Evolutionary conservation across 2,113 vertebrate species (phyloP), one percentile per base, ranked within the genome.

Genomic region (Fukomys damarensis): DNA sequence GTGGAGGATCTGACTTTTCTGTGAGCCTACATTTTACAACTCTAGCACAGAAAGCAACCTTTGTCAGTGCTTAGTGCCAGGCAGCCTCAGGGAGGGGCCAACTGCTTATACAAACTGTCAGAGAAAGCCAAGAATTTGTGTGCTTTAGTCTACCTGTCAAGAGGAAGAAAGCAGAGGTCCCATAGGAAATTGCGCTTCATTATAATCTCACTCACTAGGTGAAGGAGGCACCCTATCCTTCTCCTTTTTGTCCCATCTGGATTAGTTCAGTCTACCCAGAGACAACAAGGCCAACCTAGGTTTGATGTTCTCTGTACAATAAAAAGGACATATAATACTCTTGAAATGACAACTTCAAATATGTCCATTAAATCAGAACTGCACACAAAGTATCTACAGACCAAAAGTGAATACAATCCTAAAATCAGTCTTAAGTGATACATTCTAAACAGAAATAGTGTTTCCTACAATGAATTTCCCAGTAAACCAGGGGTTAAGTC

Each of bases 401-500:
- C 3, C 13, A 28, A 74, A 86, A 91, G 17, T 41, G 54, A 65
- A 86, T 24, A 70, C 3, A 91, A 59, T 46, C 16, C 7, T 61
- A 94, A 89, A 94, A 76, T 65, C 74, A 74, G 4, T 56, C 54
- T 92, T 87, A 30, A 92, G 30, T 63, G 66, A 89, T 24, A 88
- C 24, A 66, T 79, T 56, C 22, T 58, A n/a, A n/a, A 89, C 0
- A 93, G 68, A 32, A 61, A 59, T 4, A 84, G 32, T 61, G 4
- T 58, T 93, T 94, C 54, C 59, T 2, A 61, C 28, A 91, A 81
- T 58, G 80, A 89, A 79, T 56, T 68, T 79, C 72, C 76, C 72
- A 91, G 86, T 32, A 59, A 92, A 95, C 87, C 63, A 85, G 72
- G 77, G 38, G 82, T 96, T 94, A 96, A 91, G 30, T 89, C 70